Evolutionary conservation across 2,113 vertebrate species (phyloP), one percentile per base, ranked within the genome.

Genomic region (Ascaphus truei): DNA sequence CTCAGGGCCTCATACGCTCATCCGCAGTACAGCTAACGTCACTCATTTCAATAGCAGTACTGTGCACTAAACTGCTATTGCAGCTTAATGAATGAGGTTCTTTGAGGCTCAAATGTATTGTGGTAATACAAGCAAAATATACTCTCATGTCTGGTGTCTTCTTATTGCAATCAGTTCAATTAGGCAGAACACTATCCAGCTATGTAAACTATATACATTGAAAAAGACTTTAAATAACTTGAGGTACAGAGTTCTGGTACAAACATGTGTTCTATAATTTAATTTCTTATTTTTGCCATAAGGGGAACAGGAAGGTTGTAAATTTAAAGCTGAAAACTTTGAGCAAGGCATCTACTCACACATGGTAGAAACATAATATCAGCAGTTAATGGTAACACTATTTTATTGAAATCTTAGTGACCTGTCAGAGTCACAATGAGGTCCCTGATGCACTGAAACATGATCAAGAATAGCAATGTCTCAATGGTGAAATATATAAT

Each of bases 331-430:
- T 61, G 56, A 39, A 71, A 71, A 61, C 33, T 50, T 52, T 48
- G 47, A 71, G 67, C 45, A 31, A 52, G 67, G 67, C 67, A 71
- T 60, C 47, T 23, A 48, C 67, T 61, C 59, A 71, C 67, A 71
- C 67, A 71, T 71, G 67, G 67, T 47, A 71, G 67, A 71, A 71
- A 71, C 47, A 71, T 61, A 71, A 71, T 71, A 71, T 58, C 67
- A 61, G 58, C 56, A 41, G 67, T 52, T 71, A 71, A 71, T 71
- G 61, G 56, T 52, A 71, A 61, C 56, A 71, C 57, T 71, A 61
- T 71, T 71, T 71, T 71, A 71, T 71, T 71, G 67, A 71, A 71
- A 71, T 61, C 47, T 61, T 58, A 61, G 56, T 61, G 67, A 71
- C 51, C 67, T 61, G 67, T 52, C 56, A 69, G 66, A 69, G 56